A percentile compares a stretch with the other conserved stretches of the same genome.
Conservation (phyloP, 1,140 invertebrate species). For the Semibalanus balanoides region DNA sequence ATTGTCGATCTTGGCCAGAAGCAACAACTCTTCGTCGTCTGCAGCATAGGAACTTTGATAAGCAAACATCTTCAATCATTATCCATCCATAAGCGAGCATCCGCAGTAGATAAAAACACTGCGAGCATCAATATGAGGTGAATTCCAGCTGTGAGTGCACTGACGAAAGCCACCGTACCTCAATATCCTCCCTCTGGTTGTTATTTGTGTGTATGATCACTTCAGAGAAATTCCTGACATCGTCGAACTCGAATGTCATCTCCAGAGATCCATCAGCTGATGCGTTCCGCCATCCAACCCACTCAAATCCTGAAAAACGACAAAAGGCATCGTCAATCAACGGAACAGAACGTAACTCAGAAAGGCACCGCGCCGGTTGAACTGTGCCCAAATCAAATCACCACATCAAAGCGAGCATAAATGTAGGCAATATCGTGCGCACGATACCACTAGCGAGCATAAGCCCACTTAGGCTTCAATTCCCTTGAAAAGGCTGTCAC, state of each 20-base stretch:
- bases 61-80: too few species aligned
- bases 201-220: neutral
- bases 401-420: neutral
- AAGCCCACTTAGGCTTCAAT: too few species aligned
- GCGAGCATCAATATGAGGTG: too few species aligned
- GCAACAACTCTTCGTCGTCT: too few species aligned
- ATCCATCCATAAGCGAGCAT: too few species aligned
- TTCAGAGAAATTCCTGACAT: neutral
- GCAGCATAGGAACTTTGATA: too few species aligned
- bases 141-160: neutral
- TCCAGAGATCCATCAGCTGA: neutral
- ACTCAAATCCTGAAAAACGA: neutral
- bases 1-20: too few species aligned
- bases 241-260: neutral
- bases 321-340: neutral
- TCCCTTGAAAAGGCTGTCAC: too few species aligned
- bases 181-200: neutral
- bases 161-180: neutral
- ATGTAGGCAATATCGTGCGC: too few species aligned
- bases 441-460: too few species aligned
- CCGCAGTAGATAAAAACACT: too few species aligned
- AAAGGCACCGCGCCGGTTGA: too few species aligned
- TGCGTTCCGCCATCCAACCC: neutral
- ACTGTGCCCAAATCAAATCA: neutral
- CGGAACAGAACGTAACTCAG: neutral